Evolutionary conservation across 1,140 invertebrate species (phyloP).

Genomic region (Vollenhovia emeryi): DNA sequence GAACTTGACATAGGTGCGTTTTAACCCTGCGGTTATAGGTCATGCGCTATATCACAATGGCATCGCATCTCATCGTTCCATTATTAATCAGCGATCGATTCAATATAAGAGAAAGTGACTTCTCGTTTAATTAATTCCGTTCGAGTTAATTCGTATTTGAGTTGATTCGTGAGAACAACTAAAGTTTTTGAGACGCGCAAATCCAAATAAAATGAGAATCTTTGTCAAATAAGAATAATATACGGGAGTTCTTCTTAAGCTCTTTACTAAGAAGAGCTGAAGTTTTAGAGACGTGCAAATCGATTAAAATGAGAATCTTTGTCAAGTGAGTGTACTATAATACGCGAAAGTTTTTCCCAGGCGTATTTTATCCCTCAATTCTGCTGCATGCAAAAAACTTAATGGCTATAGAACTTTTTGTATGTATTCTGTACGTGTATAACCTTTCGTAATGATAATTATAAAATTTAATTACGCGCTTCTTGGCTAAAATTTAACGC

Average conservation of each 20-base stretch:
- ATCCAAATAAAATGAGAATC: not conserved
- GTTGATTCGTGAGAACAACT: too few relatives aligned
- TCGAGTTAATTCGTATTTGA: not conserved
- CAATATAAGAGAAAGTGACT: not conserved
- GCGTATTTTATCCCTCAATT: not conserved
- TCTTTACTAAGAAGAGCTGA: not conserved
- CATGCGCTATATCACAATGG: conserved; percentile 11
- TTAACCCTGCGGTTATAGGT: conserved; percentile 29
- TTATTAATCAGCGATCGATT: conserved; percentile 16
- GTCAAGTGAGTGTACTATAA: not conserved
- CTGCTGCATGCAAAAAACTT: not conserved
- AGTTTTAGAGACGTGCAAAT: not conserved
- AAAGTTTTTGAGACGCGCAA: too few relatives aligned
- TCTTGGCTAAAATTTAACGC: not conserved
- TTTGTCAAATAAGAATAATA: not conserved
- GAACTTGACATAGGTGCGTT: conserved; percentile 43
- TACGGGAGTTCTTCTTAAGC: not conserved
- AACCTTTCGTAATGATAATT: not conserved
- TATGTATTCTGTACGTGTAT: too few relatives aligned
- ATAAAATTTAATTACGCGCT: not conserved
- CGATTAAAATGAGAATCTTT: not conserved
- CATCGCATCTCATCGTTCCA: not conserved
- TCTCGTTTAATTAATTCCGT: conserved; percentile 3
- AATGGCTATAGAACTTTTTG: not conserved
- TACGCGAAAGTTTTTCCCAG: not conserved